Base-by-base conservation (phyloP, 2,888 invertebrate species). In the Diplolepis rosae region DNA sequence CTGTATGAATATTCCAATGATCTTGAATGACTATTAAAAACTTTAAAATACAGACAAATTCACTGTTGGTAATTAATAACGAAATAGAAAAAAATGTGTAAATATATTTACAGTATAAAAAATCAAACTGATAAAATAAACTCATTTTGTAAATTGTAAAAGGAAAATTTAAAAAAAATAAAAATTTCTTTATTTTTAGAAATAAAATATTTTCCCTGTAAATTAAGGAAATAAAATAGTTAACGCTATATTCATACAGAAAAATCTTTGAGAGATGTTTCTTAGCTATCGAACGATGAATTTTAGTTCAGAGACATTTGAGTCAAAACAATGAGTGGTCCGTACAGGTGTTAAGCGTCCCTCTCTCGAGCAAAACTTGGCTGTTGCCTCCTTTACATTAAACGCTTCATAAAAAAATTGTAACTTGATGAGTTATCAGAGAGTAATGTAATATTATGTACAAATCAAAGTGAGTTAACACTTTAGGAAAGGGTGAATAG, bases 381-480 rank as follows among this genome's bases (percentile, higher is more conserved):
- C 66, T 30, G 32, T 82, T 81, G 79, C 80, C 77, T 76, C 77
- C 73, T 73, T 74, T 79, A 80, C 77, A 78, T 80, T 82, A 75
- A 79, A 83, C 81, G 80, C 76, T 77, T 74, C 71, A 77, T 83
- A 80, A 79, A 80, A 85, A 39, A 82, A 82, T 82, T 79, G 81
- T 82, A 82, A 82, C 80, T 82, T 78, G 79, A 82, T 73, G 80
- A 80, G 78, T 80, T 78, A 79, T 81, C 78, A 83, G 81, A 80
- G 75, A 79, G 79, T 84, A 80, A 82, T 81, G 74, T 77, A 73
- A 84, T 82, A 81, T 72, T 79, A 80, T 80, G 73, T 82, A 82
- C 83, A 86, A 84, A 83, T 84, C 81, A 84, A 83, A 84, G 80
- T 84, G 82, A 82, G 77, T 80, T 79, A 84, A 81, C 78, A 83